These are phyloP conservation scores for Diabrotica virgifera DNA, from an alignment of 1,140 invertebrate species.

Conservation along the genomic window DNA sequence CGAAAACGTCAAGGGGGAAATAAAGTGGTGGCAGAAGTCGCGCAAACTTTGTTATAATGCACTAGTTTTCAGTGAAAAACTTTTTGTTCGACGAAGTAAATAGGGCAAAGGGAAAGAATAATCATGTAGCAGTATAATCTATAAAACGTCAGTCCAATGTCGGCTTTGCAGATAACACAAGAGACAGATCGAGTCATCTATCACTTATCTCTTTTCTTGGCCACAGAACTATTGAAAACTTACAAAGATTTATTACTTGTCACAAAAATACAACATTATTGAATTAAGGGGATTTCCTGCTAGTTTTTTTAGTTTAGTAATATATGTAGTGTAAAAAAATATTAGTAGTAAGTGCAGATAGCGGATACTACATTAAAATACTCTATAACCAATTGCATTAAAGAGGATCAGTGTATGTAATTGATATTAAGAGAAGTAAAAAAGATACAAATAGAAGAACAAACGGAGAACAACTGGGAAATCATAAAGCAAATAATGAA, in stretches of 20 bases:
- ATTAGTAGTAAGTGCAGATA: no score
- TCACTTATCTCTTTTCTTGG: neutral
- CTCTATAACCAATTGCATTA: no score
- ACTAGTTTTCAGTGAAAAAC: neutral
- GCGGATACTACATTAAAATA: no score
- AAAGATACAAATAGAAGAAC: no score
- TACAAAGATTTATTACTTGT: neutral
- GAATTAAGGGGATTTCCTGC: neutral
- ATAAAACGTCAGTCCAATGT: conserved; percentile 2
- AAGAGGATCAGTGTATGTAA: no score
- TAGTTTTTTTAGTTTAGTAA: neutral
- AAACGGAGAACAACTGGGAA: no score
- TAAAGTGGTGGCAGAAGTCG: no score
- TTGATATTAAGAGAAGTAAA: no score
- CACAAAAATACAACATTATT: neutral
- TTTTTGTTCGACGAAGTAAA: neutral
- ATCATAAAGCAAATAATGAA: no score
- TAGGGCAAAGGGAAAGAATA: neutral
- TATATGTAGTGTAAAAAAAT: no score
- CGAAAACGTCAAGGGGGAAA: no score
- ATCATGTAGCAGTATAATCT: neutral
- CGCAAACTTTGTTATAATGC: neutral
- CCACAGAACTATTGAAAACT: neutral
- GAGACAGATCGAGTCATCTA: conserved; percentile 1
- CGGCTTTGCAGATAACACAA: neutral